phyloP scores from a whole-genome alignment of 2,888 invertebrate species.

The Orthonychiurus folsomi region DNA sequence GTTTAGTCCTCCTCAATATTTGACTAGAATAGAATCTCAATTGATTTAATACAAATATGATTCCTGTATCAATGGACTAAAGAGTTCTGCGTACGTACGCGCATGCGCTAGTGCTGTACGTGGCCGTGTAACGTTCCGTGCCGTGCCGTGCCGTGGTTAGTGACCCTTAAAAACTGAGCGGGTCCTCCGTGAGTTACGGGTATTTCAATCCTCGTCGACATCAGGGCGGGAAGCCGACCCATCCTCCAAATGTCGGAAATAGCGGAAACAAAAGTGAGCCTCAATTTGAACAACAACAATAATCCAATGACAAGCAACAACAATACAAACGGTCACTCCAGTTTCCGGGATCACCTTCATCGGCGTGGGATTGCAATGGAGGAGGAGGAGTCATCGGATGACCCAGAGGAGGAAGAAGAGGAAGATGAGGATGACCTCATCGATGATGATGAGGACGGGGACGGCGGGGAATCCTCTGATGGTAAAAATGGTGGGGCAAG shows the following conservation, averaged over 20 bases:
- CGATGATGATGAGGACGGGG: slow-evolving; percentile 25
- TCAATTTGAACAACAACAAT: slow-evolving; percentile 5
- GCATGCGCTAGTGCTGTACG: background rate
- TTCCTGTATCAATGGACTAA: no score
- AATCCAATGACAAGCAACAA: background rate
- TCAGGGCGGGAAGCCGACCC: no score
- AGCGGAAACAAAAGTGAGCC: background rate
- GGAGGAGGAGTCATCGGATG: slow-evolving; percentile 27
- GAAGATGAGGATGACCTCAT: slow-evolving; percentile 26
- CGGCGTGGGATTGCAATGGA: slow-evolving; percentile 39
- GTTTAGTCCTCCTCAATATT: no score
- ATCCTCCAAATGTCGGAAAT: slow-evolving; percentile 7
- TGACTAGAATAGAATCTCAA: no score
- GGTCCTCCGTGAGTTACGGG: no score
- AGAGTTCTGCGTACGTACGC: no score
- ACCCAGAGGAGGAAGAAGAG: slow-evolving; percentile 20
- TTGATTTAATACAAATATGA: no score
- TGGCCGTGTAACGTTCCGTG: background rate
- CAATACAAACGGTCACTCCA: background rate
- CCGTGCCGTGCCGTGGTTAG: background rate
- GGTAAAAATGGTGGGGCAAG: background rate
- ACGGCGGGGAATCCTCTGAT: slow-evolving; percentile 17
- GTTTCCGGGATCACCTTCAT: background rate
- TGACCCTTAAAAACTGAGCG: no score
- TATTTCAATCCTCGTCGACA: no score